Percentiles rank a stretch among this genome's conserved stretches.
Conservation (phyloP, 2,113 vertebrate species). For the Corydoras sp. region DNA sequence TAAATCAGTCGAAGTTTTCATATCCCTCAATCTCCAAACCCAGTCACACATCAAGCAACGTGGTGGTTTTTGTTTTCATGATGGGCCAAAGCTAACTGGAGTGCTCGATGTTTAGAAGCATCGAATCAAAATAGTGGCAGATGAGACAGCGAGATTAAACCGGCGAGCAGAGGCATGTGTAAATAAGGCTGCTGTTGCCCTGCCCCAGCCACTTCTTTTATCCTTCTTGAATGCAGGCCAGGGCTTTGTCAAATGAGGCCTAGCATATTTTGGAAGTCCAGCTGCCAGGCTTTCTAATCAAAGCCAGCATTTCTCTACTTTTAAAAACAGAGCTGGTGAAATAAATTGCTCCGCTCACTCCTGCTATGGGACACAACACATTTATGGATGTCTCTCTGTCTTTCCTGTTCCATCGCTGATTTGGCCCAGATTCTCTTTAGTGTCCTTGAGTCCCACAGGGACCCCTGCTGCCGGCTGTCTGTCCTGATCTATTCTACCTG, state of each 20-base stretch:
- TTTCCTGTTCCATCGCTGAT: conserved; percentile 12
- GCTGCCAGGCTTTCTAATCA: conserved; percentile 11
- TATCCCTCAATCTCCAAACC: conserved; percentile 12
- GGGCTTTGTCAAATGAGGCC: conserved; percentile 45
- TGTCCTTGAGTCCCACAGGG: conserved; percentile 48
- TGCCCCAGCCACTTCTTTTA: conserved; percentile 30
- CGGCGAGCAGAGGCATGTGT: conserved; percentile 40
- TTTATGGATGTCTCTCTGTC: background rate
- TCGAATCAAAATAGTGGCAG: conserved; percentile 9
- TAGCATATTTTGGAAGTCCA: conserved; percentile 17
- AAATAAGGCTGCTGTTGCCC: conserved; percentile 49
- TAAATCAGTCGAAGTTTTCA: conserved; percentile 3
- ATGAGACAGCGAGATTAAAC: conserved; percentile 31
- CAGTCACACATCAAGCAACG: background rate
- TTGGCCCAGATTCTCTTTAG: conserved; percentile 26
- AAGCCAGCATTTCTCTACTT: conserved; percentile 8
- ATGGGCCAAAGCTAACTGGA: too few species aligned
- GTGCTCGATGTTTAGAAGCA: conserved; percentile 23
- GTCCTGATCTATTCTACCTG: background rate
- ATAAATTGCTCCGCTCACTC: background rate
- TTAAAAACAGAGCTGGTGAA: background rate
- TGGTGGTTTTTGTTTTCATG: conserved; percentile 14
- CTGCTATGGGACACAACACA: conserved; percentile 6
- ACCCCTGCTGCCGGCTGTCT: conserved; percentile 38
- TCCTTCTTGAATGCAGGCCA: conserved; percentile 8